Evolutionary conservation across 1,140 invertebrate genomes (phyloP), one percentile per base, ranked within the genome.

Genomic region (Drosophila littoralis): DNA sequence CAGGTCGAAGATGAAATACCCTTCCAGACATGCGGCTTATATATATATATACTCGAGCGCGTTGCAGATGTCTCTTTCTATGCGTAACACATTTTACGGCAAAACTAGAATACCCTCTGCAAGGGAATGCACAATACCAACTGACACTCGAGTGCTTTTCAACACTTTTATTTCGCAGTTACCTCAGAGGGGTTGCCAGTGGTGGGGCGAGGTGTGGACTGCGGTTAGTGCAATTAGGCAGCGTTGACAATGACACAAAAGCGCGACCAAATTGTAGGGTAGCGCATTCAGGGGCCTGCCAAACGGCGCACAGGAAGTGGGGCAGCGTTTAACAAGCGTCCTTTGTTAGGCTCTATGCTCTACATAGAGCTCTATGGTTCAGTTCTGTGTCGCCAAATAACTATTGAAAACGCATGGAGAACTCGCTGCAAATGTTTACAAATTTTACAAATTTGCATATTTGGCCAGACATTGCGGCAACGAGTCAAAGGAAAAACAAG

Each of bases 241-340:
- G 67, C 82, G 88, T 67, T 73, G 88, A 81, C 86, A 88, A 83
- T 88, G 83, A 88, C 84, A 86, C 83, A 90, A 88, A 85, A 86
- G 75, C 79, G 83, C 79, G 84, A 68, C 70, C 64, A 68, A 77
- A 71, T 61, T 76, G 55, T 38, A 42, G 65, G 65, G 38, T 43
- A 63, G 63, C 22, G 57, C 33, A n/a, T 35, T 12, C 38, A 22
- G 32, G n/a, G 15, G 22, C 15, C 42, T 43, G 45, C 36, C 40
- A 63, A 70, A 63, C 51, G 52, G 52, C 54, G n/a, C 6, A 52
- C 80, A 77, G 82, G 77, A 85, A 86, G 54, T 67, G 69, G 55
- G 69, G 67, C 46, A 59, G 66, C 66, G 65, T 79, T 81, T 88
- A 79, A 88, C 84, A 75, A 83, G 77, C 54, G 54, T 68, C 70